phyloP scores from a whole-genome alignment of 2,113 vertebrate genomes.

The Sula dactylatra region DNA sequence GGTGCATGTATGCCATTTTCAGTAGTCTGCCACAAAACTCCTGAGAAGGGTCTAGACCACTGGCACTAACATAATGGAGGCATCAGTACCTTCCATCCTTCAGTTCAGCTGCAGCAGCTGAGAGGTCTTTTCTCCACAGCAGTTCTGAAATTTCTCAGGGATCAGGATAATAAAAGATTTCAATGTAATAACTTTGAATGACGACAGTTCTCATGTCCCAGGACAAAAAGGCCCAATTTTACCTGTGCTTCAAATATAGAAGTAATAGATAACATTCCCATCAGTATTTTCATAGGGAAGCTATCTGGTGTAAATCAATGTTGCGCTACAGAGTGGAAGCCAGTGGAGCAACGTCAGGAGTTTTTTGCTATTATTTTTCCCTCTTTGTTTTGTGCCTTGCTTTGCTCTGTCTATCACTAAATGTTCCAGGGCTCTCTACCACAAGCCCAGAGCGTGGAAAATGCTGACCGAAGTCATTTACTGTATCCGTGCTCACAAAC shows the following conservation, averaged over 20 bases:
- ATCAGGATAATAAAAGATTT: neutral
- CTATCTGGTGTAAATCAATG: neutral
- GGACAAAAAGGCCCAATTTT: neutral
- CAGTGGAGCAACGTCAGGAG: neutral
- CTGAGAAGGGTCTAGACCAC: neutral
- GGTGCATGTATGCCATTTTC: fast-evolving
- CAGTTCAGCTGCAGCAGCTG: neutral
- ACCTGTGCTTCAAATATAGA: neutral
- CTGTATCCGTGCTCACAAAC: neutral
- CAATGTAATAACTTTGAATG: neutral
- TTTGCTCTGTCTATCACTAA: neutral
- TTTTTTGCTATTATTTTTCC: neutral
- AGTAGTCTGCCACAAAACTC: neutral
- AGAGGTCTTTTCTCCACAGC: neutral
- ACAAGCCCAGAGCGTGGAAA: neutral
- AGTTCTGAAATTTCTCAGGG: neutral
- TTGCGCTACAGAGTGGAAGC: neutral
- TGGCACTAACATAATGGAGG: neutral
- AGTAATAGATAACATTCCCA: neutral
- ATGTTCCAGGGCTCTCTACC: conserved; percentile 27
- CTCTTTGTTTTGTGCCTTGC: conserved; percentile 21
- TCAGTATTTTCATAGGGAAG: neutral
- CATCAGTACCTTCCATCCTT: neutral
- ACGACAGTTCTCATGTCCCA: neutral
- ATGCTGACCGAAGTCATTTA: neutral